Conservation (phyloP, 1,140 invertebrate genomes). For the Yoshiicerus persimilis region DNA sequence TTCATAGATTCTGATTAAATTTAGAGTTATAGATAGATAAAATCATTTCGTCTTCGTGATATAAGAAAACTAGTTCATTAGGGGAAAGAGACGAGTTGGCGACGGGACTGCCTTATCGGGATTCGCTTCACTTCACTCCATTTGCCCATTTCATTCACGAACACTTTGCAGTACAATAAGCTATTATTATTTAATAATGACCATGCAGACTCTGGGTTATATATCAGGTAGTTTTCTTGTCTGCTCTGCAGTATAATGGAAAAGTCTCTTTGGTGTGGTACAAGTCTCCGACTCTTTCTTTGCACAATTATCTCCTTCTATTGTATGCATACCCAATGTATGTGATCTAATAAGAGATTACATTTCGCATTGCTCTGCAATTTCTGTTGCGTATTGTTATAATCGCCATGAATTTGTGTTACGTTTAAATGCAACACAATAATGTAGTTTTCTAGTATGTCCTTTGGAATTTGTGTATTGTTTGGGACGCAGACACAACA, state of each 20-base stretch:
- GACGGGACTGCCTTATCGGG: neutral
- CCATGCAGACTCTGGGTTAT: neutral
- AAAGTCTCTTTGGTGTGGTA: neutral
- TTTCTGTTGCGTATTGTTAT: neutral
- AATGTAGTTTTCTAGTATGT: neutral
- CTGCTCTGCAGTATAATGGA: neutral
- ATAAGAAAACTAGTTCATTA: neutral
- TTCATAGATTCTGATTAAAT: neutral
- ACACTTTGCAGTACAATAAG: neutral
- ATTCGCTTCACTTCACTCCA: neutral
- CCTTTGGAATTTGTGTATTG: neutral
- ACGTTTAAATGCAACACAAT: too few relatives aligned
- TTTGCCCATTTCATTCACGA: neutral
- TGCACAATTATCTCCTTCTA: neutral
- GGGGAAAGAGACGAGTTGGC: neutral
- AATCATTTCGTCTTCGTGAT: neutral
- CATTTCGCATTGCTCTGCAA: neutral
- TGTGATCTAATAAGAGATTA: neutral
- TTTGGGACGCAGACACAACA: neutral
- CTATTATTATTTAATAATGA: neutral
- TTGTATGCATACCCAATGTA: neutral
- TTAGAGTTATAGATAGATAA: neutral
- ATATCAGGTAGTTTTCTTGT: neutral
- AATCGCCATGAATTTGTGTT: neutral
- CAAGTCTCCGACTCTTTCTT: neutral